Evolutionary conservation across 2,888 invertebrate species (phyloP).

Genomic region (Itoplectis maculator): DNA sequence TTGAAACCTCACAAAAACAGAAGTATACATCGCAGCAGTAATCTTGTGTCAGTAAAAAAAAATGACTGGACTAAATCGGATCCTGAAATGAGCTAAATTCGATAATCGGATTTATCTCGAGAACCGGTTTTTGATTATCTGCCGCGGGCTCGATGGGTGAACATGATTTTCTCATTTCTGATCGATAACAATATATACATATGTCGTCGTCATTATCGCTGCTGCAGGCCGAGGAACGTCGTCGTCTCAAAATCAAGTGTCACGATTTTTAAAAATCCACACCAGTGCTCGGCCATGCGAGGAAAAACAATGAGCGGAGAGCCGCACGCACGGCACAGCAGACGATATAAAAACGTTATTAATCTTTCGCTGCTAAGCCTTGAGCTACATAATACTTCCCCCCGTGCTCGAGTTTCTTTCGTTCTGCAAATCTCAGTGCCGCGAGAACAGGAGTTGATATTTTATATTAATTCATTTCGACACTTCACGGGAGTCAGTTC

Average conservation of each 20-base stretch:
- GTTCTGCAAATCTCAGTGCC: conserved; percentile 31
- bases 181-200: conserved; percentile 12
- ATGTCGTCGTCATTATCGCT: neutral
- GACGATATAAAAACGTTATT: conserved; percentile 55
- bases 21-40: neutral
- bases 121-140: conserved; percentile 45
- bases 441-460: conserved; percentile 15
- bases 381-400: conserved; percentile 62
- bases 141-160: neutral
- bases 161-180: conserved; percentile 24
- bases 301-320: conserved; percentile 52
- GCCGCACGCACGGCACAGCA: conserved; percentile 36
- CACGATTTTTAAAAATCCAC: conserved; percentile 6
- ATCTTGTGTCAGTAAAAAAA: neutral
- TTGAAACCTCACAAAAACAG: neutral
- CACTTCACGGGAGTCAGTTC: too few species aligned
- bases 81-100: conserved; percentile 44
- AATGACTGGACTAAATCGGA: neutral
- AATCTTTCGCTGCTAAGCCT: conserved; percentile 59
- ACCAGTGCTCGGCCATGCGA: conserved; percentile 37
- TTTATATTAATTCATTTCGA: too few species aligned
- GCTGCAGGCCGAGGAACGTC: conserved; percentile 4
- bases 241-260: neutral
- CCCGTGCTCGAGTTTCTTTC: conserved; percentile 56
- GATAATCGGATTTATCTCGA: conserved; percentile 55